These are phyloP conservation scores for Leptinotarsa peninsularis DNA, from an alignment of 2,888 invertebrate species.

Conservation along the genomic window DNA sequence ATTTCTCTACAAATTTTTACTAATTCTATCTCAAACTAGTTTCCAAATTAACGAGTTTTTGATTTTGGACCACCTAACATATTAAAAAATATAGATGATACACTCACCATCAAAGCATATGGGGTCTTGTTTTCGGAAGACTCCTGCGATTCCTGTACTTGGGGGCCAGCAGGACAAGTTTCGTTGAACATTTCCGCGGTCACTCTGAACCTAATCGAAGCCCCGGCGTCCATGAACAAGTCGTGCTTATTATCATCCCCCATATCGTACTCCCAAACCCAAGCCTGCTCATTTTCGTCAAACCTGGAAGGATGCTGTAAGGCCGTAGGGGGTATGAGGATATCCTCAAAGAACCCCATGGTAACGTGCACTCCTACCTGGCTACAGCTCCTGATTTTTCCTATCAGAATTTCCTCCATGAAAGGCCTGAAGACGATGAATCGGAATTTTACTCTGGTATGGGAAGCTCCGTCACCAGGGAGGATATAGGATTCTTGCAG, in stretches of 20 bases:
- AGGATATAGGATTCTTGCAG: slow-evolving; percentile 93
- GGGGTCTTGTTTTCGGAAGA: slow-evolving; percentile 71
- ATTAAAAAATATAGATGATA: not conserved
- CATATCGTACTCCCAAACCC: slow-evolving; percentile 96
- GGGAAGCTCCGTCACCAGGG: slow-evolving; percentile 95
- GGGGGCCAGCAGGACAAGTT: slow-evolving; percentile 83
- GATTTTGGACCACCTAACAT: too few relatives aligned
- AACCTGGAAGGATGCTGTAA: slow-evolving; percentile 94
- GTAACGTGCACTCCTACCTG: slow-evolving; percentile 93
- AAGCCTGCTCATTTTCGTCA: slow-evolving; percentile 90
- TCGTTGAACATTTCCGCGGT: slow-evolving; percentile 91
- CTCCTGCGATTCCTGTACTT: slow-evolving; percentile 65
- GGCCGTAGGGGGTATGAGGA: slow-evolving; percentile 90
- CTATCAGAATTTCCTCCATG: slow-evolving; percentile 92
- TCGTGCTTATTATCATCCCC: slow-evolving; percentile 87
- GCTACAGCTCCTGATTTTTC: slow-evolving; percentile 92
- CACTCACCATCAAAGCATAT: slow-evolving; percentile 73
- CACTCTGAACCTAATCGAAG: slow-evolving; percentile 87
- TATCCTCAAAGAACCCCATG: slow-evolving; percentile 96
- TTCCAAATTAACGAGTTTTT: too few relatives aligned
- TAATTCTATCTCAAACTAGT: too few relatives aligned
- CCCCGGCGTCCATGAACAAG: slow-evolving; percentile 93
- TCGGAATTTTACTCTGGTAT: slow-evolving; percentile 92
- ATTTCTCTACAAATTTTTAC: too few relatives aligned
- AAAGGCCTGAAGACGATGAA: slow-evolving; percentile 96